Conservation (phyloP, 1,140 invertebrate species). For the Gyrodactylus bullatarudis region DNA sequence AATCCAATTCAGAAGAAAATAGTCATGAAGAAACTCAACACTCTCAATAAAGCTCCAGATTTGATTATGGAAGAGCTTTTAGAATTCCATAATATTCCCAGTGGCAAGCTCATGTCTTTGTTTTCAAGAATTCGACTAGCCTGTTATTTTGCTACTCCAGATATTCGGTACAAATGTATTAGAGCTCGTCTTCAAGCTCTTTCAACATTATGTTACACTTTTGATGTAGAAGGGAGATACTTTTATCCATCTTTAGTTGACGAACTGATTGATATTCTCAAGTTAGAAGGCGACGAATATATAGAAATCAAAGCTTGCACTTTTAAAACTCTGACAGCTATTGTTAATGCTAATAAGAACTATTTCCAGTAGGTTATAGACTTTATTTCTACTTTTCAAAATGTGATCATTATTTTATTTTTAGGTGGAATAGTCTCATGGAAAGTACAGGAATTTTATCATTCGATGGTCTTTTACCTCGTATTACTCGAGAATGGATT, state of each 20-base stretch:
- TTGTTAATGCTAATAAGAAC: not conserved
- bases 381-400: not conserved
- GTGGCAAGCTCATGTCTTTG: not conserved
- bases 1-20: not conserved
- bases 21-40: not conserved
- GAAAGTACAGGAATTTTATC: not conserved
- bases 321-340: not conserved
- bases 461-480: not conserved
- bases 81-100: not conserved
- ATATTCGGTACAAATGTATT: not conserved
- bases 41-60: not conserved
- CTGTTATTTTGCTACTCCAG: not conserved
- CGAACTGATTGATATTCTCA: constrained; percentile 1
- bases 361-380: not conserved
- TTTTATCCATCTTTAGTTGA: not conserved
- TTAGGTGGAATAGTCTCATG: not conserved
- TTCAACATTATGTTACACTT: constrained; percentile 3
- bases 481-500: not conserved
- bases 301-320: constrained; percentile 2
- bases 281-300: not conserved
- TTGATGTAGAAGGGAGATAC: not conserved
- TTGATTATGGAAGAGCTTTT: not conserved
- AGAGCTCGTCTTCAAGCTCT: not conserved
- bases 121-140: not conserved
- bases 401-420: not conserved